Percentiles rank a stretch among this genome's conserved stretches.
These are phyloP conservation scores for Raja brachyura DNA, from an alignment of 2,113 vertebrate species.

Conservation along the genomic window DNA sequence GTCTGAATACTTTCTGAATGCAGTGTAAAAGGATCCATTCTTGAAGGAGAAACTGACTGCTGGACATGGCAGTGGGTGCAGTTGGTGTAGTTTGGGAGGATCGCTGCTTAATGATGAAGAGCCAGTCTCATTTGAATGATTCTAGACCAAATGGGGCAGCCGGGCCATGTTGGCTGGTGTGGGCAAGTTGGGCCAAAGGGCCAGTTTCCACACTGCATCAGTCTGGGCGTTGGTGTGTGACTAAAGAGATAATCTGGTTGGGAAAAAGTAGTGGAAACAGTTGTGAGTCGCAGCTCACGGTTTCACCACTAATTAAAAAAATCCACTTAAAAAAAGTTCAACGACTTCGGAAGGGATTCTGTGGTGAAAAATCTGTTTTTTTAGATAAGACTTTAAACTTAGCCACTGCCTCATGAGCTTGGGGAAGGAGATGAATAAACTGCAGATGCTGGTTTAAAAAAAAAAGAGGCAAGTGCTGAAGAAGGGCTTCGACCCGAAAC, in stretches of 20 bases:
- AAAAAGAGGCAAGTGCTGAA: too few species aligned
- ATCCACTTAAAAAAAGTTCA: neutral
- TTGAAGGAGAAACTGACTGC: neutral
- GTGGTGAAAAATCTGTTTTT: neutral
- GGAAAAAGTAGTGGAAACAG: neutral
- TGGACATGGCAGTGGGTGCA: neutral
- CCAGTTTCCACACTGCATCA: too few species aligned
- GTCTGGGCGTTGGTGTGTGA: neutral
- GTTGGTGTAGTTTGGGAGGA: neutral
- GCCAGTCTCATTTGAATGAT: neutral
- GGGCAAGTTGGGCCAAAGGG: too few species aligned
- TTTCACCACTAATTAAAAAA: neutral
- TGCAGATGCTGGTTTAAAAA: too few species aligned
- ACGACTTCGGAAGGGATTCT: too few species aligned
- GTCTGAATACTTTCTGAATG: too few species aligned
- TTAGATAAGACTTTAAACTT: neutral
- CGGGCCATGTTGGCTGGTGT: too few species aligned
- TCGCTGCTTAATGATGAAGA: neutral
- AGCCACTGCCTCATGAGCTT: neutral
- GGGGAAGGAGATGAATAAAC: too few species aligned
- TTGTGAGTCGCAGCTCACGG: neutral
- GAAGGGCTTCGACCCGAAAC: too few species aligned
- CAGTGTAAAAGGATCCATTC: too few species aligned
- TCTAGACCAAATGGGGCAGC: too few species aligned
- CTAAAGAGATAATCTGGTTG: too few species aligned